A percentile compares a stretch with the other conserved stretches of the same genome.
Conservation (phyloP, 2,113 vertebrate genomes). For the Gavialis gangeticus region DNA sequence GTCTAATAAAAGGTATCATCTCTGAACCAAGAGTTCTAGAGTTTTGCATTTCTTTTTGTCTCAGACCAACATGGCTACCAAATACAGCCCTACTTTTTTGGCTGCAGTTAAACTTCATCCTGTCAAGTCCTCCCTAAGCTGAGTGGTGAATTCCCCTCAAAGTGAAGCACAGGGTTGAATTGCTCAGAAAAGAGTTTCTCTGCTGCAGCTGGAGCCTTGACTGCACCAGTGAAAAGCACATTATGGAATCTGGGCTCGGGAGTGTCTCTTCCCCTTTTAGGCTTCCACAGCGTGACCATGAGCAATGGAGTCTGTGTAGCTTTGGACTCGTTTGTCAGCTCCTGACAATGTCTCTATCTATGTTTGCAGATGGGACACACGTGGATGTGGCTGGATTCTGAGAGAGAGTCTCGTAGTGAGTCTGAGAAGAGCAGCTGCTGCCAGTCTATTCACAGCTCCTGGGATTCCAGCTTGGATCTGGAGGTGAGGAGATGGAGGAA, state of each 20-base stretch:
- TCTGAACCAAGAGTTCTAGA: too few relatives aligned
- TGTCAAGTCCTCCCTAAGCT: neutral
- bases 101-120: neutral
- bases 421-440: slow-evolving; percentile 76
- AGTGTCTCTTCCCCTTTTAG: neutral
- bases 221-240: neutral
- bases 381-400: slow-evolving; percentile 66
- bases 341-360: slow-evolving; percentile 28
- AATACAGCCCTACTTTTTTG: too few relatives aligned
- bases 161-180: neutral
- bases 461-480: slow-evolving; percentile 75
- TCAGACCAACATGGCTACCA: too few relatives aligned
- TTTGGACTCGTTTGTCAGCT: neutral
- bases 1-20: too few relatives aligned
- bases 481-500: slow-evolving; percentile 72
- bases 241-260: neutral
- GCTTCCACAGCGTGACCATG: neutral
- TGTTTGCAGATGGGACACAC: slow-evolving; percentile 75
- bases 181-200: neutral
- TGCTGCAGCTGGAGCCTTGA: neutral
- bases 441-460: slow-evolving; percentile 71
- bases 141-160: neutral
- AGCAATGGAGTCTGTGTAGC: neutral
- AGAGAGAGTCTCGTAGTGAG: slow-evolving; percentile 48
- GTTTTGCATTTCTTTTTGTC: too few relatives aligned